A percentile compares a stretch with the other conserved stretches of the same genome.
phyloP scores from a whole-genome alignment of 1,140 invertebrate genomes.

The Drosophila baimaii region DNA sequence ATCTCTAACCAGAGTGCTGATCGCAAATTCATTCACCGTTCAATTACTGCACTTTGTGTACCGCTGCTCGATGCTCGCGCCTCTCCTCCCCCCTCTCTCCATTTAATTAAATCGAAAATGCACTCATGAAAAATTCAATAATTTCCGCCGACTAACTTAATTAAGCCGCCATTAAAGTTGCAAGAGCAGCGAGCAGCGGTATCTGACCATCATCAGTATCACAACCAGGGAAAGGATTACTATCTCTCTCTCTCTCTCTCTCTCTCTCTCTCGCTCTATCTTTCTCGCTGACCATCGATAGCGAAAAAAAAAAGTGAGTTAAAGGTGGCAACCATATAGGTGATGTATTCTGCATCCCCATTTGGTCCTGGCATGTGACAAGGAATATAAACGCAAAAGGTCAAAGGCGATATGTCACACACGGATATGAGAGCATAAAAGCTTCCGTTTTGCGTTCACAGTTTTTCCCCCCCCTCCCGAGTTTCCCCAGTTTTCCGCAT shows the following conservation, averaged over 20 bases:
- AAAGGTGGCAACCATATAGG: not conserved
- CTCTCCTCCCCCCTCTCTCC: not conserved
- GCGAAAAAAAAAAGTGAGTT: not conserved
- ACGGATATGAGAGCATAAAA: constrained; percentile 11
- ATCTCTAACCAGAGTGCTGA: too few species aligned
- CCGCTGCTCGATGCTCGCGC: constrained; percentile 4
- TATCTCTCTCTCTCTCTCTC: too few species aligned
- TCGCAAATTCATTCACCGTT: not conserved
- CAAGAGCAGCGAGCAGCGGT: constrained; percentile 13
- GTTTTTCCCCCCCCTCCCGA: not conserved
- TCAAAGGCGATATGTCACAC: constrained; percentile 15
- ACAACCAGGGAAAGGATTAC: not conserved
- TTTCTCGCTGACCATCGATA: too few species aligned
- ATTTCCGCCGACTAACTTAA: constrained; percentile 74
- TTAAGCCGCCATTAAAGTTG: constrained; percentile 68
- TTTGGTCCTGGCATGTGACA: constrained; percentile 8
- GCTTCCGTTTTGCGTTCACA: constrained; percentile 13
- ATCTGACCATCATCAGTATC: constrained; percentile 32
- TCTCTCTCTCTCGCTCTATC: too few species aligned
- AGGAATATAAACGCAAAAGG: constrained; percentile 17
- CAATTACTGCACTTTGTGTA: constrained; percentile 4
- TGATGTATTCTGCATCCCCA: constrained; percentile 7
- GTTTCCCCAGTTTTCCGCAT: not conserved
- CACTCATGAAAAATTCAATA: constrained; percentile 80
- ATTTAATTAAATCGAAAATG: constrained; percentile 73